Percentiles rank a stretch among this genome's conserved stretches.
Conservation (phyloP, 2,888 invertebrate genomes). For the Agonopterix arenella region DNA sequence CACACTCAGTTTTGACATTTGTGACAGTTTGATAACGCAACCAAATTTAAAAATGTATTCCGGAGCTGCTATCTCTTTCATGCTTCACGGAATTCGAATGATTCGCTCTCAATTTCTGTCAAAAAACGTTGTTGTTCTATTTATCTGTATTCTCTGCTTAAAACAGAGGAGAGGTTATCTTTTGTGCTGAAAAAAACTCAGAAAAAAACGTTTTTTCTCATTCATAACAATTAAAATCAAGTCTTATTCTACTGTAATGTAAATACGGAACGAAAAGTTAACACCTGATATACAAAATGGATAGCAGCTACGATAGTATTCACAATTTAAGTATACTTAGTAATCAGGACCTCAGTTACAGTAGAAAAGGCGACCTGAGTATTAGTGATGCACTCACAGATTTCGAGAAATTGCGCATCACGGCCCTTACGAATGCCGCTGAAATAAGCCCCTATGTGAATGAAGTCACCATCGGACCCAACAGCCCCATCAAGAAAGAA, state of each 20-base stretch:
- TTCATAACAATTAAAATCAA: too few species aligned
- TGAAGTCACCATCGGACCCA: constrained; percentile 74
- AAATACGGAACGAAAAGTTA: not conserved
- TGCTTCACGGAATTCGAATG: too few species aligned
- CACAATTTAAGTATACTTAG: constrained; percentile 17
- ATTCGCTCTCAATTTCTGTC: too few species aligned
- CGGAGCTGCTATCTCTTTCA: too few species aligned
- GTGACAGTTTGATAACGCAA: too few species aligned
- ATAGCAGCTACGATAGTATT: constrained; percentile 27
- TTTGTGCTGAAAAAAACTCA: too few species aligned
- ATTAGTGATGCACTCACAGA: constrained; percentile 46
- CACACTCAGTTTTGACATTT: too few species aligned
- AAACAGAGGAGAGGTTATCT: too few species aligned
- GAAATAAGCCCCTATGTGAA: constrained; percentile 67
- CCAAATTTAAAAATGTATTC: too few species aligned
- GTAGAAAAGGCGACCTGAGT: constrained; percentile 38
- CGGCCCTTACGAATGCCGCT: constrained; percentile 77
- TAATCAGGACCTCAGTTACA: not conserved
- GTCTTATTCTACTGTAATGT: not conserved
- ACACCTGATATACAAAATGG: constrained; percentile 21
- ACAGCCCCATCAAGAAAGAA: constrained; percentile 30
- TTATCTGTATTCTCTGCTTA: too few species aligned
- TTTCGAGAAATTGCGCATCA: constrained; percentile 73
- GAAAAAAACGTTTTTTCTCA: too few species aligned
- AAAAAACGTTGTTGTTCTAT: too few species aligned